A percentile compares a stretch with the other conserved stretches of the same genome.
phyloP scores from a whole-genome alignment of 2,888 invertebrate genomes.

The Cylindroiulus punctatus region DNA sequence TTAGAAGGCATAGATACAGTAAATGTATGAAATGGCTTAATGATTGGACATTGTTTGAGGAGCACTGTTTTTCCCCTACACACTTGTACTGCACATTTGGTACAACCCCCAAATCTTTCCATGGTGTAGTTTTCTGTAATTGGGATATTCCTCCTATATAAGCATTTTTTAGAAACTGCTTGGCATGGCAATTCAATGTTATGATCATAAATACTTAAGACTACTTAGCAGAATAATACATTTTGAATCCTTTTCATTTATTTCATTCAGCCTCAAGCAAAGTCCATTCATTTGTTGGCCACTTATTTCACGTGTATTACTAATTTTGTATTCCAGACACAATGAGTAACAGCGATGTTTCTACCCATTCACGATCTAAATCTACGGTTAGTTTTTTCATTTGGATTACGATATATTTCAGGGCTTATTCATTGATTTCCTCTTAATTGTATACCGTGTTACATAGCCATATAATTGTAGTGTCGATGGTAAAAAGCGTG shows the following conservation, averaged over 20 bases:
- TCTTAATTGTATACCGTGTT: not conserved
- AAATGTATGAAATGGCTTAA: not conserved
- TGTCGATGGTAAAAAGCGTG: too few relatives aligned
- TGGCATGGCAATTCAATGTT: too few relatives aligned
- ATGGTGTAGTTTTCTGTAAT: too few relatives aligned
- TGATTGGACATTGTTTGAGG: not conserved
- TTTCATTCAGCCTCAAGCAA: not conserved
- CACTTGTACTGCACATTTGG: too few relatives aligned
- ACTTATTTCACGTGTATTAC: not conserved
- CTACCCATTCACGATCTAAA: conserved; percentile 47
- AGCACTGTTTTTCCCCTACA: not conserved
- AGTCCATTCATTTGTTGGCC: not conserved
- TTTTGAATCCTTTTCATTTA: too few relatives aligned
- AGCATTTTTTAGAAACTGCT: too few relatives aligned
- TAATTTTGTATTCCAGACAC: conserved; percentile 39
- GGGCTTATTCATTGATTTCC: not conserved
- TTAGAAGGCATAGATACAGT: not conserved
- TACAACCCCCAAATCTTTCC: too few relatives aligned
- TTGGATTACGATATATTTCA: not conserved
- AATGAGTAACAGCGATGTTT: conserved; percentile 52
- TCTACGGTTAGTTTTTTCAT: conserved; percentile 48
- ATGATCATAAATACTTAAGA: too few relatives aligned
- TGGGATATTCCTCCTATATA: too few relatives aligned
- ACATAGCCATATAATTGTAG: not conserved
- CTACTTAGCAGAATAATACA: too few relatives aligned